Conservation (phyloP, 2,113 vertebrate species). For the Deroptyus accipitrinus region DNA sequence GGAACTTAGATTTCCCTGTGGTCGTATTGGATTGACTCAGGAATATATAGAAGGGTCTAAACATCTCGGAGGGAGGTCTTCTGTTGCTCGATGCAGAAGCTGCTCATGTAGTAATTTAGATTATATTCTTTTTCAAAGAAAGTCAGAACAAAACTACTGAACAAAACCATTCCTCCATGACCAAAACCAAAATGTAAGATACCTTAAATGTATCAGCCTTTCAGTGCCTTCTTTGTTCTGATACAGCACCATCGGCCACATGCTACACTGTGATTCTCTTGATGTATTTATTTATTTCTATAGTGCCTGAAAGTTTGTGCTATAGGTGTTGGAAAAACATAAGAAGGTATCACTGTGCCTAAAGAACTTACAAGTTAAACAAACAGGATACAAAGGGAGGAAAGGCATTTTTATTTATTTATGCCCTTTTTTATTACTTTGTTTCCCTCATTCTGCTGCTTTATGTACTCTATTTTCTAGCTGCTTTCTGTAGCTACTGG, state of each 20-base stretch:
- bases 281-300: conserved; percentile 11
- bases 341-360: background rate
- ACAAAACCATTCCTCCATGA: background rate
- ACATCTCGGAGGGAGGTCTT: conserved; percentile 8
- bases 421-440: background rate
- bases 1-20: background rate
- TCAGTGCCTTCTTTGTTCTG: conserved; percentile 22
- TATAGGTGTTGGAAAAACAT: background rate
- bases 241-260: background rate
- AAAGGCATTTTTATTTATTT: background rate
- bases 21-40: background rate
- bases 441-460: background rate
- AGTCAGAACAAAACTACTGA: background rate
- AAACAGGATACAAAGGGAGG: background rate
- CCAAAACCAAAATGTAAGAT: background rate
- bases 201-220: background rate
- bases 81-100: background rate
- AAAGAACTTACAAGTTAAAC: background rate
- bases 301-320: background rate
- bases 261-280: background rate
- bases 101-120: background rate
- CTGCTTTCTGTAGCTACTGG: background rate
- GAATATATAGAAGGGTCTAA: background rate
- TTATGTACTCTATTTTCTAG: background rate
- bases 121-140: background rate